Evolutionary conservation across 2,113 vertebrate genomes (phyloP).

Genomic region (Tricholaema leucomelas): DNA sequence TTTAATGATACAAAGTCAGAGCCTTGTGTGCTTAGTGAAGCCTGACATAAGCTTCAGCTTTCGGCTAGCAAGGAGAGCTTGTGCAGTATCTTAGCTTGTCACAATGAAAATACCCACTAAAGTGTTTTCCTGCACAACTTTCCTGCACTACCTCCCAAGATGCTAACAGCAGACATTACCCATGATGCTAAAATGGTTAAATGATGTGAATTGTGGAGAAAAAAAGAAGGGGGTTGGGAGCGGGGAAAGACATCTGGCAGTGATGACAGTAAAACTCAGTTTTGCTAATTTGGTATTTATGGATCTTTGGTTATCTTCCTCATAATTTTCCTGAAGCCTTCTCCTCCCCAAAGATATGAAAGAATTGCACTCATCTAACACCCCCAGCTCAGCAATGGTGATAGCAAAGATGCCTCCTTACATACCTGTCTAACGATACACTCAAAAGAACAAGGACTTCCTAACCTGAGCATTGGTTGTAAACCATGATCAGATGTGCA

Average conservation of each 20-base stretch:
- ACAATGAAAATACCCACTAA: conserved; percentile 52
- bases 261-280: background rate
- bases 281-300: background rate
- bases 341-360: background rate
- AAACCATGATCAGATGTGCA: background rate
- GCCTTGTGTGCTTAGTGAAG: conserved; percentile 74
- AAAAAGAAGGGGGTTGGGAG: background rate
- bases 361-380: background rate
- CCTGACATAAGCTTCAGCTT: conserved; percentile 70
- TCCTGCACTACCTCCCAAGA: conserved; percentile 12
- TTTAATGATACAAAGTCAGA: conserved; percentile 77
- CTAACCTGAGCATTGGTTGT: background rate
- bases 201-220: background rate
- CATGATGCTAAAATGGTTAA: conserved; percentile 16
- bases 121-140: conserved; percentile 27
- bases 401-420: background rate
- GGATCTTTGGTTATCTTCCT: background rate
- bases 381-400: background rate
- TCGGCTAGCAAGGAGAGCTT: conserved; percentile 36
- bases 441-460: background rate
- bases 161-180: background rate
- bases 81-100: conserved; percentile 12
- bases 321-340: background rate
- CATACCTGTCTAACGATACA: background rate
- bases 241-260: background rate